A percentile compares a stretch with the other conserved stretches of the same genome.
These are phyloP conservation scores for Carduelis carduelis DNA, from an alignment of 2,797 vertebrate species.

Conservation along the genomic window DNA sequence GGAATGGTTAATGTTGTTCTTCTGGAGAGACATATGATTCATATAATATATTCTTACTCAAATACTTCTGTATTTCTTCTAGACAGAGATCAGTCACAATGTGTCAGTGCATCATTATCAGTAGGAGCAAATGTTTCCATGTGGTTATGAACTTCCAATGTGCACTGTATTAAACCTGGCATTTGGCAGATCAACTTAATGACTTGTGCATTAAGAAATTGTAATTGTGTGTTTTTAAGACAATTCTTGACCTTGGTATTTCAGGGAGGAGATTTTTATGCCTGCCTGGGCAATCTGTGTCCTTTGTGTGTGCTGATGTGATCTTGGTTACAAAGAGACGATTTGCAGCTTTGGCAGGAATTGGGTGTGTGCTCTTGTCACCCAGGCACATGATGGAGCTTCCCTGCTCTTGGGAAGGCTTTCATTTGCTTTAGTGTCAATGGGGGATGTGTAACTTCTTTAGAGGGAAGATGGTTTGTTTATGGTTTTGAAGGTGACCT, in stretches of 20 bases:
- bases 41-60: not conserved
- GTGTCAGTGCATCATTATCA: not conserved
- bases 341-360: not conserved
- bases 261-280: not conserved
- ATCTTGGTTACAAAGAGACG: not conserved
- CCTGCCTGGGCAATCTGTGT: not conserved
- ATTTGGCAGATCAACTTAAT: not conserved
- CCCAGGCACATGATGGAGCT: not conserved
- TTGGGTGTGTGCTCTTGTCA: not conserved
- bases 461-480: not conserved
- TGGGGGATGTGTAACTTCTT: not conserved
- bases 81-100: not conserved
- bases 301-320: not conserved
- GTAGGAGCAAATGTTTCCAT: not conserved
- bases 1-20: not conserved
- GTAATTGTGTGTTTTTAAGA: not conserved
- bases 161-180: not conserved
- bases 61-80: not conserved
- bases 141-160: fast-evolving
- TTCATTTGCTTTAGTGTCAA: not conserved
- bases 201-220: not conserved
- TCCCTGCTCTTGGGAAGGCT: not conserved
- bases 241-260: not conserved
- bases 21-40: not conserved
- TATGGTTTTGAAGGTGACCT: not conserved